These are phyloP conservation scores for Drosophila affinis DNA, from an alignment of 2,888 invertebrate genomes.

Conservation along the genomic window DNA sequence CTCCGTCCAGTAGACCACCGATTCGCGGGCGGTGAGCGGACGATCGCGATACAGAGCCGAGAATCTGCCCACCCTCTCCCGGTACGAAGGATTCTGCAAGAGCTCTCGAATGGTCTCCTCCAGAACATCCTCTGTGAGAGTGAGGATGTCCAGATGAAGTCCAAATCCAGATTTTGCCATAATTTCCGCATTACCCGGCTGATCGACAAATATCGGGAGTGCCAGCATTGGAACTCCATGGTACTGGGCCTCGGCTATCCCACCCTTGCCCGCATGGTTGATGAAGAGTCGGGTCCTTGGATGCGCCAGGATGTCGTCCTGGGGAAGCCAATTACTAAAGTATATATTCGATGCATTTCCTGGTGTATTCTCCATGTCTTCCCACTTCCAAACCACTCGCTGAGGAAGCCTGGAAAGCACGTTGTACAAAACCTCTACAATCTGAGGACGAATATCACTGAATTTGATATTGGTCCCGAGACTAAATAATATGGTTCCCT, in stretches of 20 bases:
- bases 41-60: slow-evolving; percentile 85
- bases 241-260: slow-evolving; percentile 86
- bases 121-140: slow-evolving; percentile 50
- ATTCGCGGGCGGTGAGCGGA: slow-evolving; percentile 84
- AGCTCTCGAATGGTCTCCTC: slow-evolving; percentile 58
- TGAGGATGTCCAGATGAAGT: slow-evolving; percentile 39
- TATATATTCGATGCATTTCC: slow-evolving; percentile 86
- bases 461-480: slow-evolving; percentile 83
- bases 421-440: slow-evolving; percentile 85
- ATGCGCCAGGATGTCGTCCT: slow-evolving; percentile 87
- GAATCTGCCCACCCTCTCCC: slow-evolving; percentile 80
- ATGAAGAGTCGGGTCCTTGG: slow-evolving; percentile 86
- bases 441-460: slow-evolving; percentile 83
- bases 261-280: slow-evolving; percentile 87
- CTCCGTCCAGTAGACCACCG: slow-evolving; percentile 86
- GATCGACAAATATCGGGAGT: slow-evolving; percentile 74
- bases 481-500: slow-evolving; percentile 83
- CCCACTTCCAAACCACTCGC: slow-evolving; percentile 88
- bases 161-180: slow-evolving; percentile 66
- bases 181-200: slow-evolving; percentile 54
- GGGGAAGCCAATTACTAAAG: slow-evolving; percentile 88
- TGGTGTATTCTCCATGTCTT: slow-evolving; percentile 84
- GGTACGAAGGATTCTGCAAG: slow-evolving; percentile 60
- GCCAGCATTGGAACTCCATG: slow-evolving; percentile 85
- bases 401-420: slow-evolving; percentile 86